Evolutionary conservation across 2,888 invertebrate species (phyloP), one percentile per base, ranked within the genome.

Genomic region (Eulithis prunata): DNA sequence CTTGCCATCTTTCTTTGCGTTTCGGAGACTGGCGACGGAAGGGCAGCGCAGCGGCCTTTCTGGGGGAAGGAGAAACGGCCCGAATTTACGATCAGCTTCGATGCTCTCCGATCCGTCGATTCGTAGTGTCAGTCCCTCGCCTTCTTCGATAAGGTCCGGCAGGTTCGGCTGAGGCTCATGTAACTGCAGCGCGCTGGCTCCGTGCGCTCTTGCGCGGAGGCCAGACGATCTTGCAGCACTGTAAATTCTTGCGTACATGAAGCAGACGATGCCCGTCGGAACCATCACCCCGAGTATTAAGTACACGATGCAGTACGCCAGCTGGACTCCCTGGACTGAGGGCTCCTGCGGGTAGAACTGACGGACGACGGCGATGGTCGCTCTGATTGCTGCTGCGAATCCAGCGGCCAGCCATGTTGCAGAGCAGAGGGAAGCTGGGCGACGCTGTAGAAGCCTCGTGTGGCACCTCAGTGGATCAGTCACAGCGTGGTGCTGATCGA

Each of bases 211-310:
- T 66, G 92, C 92, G 61, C 92, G 74, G 3, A 92, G 78, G 4
- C 92, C 96, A 68, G 96, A 97, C 66, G 95, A 94, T 72, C 95
- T 95, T 7, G 97, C 97, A 8, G 97, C 97, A 12, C 95, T 94
- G 84, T 96, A 97, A 70, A 96, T 96, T 70, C 95, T 94, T 32
- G 95, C 93, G 83, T 97, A 97, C 83, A 96, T 96, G 84, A 96
- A 94, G 82, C 96, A 95, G 57, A 97, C 95, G 21, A 94, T 93
- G 69, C 95, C 94, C 0, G 95, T 95, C 3, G 93, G 90, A 46
- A 83, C 80, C 63, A 86, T 73, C 59, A 87, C 79, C 71, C 90
- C 90, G 67, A 87, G 75, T 52, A 87, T 80, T 78, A 93, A 83
- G 84, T 90, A 93, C 75, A 87, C 81, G 62, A 86, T 75, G 74